Base-by-base conservation (phyloP, 53 echinoderm and acorn worm species). In the Pentamera pediparva region DNA sequence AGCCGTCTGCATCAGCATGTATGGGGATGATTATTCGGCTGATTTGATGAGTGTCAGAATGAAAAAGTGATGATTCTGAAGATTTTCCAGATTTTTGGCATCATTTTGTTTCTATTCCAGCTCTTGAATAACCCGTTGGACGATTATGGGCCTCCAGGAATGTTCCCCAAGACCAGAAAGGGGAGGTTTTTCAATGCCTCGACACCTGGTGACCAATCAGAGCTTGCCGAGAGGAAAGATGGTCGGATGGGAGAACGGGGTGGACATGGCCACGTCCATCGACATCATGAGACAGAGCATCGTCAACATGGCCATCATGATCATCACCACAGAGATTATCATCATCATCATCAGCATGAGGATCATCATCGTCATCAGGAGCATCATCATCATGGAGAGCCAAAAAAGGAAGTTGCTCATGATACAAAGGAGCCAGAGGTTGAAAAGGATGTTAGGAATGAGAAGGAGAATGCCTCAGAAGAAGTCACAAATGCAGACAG, bases 61-160 rank as follows among this genome's bases (percentile, higher is more conserved):
- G 9, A 10, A 41, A 41, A 41, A 41, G 43, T 41, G 9, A 22
- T 53, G n/a, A n/a, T n/a, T n/a, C n/a, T n/a, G n/a, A n/a, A n/a
- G n/a, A n/a, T n/a, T n/a, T n/a, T n/a, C n/a, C n/a, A n/a, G n/a
- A n/a, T n/a, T n/a, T n/a, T n/a, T n/a, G n/a, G n/a, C n/a, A 13
- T 45, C 28, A 55, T 9, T 55, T 10, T 55, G 22, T 0, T 13
- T 21, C 22, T 22, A 10, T 59, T 62, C 12, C 26, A 95, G 95
- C 61, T 91, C 5, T 35, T 95, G 45, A 85, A 95, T 58, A 91
- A 95, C 62, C 95, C 95, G 12, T 77, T 91, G 15, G 61, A 59
- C 4, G 77, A 79, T 29, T 69, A 57, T 11, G 58, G 48, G 35
- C 27, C 57, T 65, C 78, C 85, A 2, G 95, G 95, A n/a, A 79